A percentile compares a stretch with the other conserved stretches of the same genome.
These are phyloP conservation scores for Scaptomyza parva DNA, from an alignment of 2,888 invertebrate genomes.

Conservation along the genomic window DNA sequence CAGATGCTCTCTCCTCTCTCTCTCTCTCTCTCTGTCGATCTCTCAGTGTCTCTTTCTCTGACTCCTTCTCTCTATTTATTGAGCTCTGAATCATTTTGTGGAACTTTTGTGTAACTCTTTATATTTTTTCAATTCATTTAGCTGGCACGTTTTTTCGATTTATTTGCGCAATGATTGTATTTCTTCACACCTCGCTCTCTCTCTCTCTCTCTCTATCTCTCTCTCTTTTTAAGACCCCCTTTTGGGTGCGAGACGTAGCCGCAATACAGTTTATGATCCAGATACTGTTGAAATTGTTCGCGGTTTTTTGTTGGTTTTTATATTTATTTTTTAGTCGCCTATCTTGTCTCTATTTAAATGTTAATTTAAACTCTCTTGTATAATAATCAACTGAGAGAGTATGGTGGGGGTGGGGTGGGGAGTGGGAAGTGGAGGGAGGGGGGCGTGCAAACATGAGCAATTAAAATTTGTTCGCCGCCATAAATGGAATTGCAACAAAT, in stretches of 20 bases:
- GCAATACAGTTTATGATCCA: conserved; percentile 19
- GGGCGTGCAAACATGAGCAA: conserved; percentile 21
- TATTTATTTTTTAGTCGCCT: background rate
- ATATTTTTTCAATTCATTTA: conserved; percentile 10
- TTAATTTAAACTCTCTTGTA: conserved; percentile 42
- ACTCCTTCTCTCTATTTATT: conserved; percentile 11
- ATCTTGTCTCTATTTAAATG: conserved; percentile 33
- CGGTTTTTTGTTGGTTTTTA: conserved; percentile 6
- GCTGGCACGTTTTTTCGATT: conserved; percentile 72
- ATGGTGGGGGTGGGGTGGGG: no score
- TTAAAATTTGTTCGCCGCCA: conserved; percentile 42
- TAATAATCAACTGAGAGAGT: no score
- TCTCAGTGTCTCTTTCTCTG: conserved; percentile 5
- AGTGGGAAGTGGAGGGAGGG: background rate
- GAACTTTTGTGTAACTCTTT: conserved; percentile 42
- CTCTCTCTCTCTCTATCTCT: background rate
- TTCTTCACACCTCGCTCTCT: conserved; percentile 1
- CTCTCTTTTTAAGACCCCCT: background rate
- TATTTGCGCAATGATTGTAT: conserved; percentile 50
- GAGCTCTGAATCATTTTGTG: conserved; percentile 42
- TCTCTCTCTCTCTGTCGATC: conserved; percentile 2
- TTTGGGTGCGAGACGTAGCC: background rate
- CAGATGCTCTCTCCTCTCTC: conserved; percentile 7
- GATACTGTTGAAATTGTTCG: conserved; percentile 6
- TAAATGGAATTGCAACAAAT: conserved; percentile 40